Evolutionary conservation across 53 echinoderm and acorn worm genomes (phyloP).

Genomic region (Antedon mediterranea): DNA sequence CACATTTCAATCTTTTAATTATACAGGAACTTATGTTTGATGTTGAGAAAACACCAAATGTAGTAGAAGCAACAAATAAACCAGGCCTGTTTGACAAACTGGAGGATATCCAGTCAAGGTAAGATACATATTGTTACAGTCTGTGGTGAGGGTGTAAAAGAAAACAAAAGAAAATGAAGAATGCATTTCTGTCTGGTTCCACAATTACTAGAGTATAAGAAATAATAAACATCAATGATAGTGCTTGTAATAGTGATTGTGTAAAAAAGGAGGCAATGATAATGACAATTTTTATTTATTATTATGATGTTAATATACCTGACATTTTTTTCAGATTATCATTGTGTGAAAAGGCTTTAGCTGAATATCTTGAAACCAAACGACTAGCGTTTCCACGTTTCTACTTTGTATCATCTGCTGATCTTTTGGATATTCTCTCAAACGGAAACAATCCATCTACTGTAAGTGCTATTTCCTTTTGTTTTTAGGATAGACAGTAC

Average conservation of each 20-base stretch:
- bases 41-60: slow-evolving; percentile 89
- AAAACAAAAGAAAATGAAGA: no score
- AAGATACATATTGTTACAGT: background rate
- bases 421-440: slow-evolving; percentile 87
- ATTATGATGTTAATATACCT: no score
- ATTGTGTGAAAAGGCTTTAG: slow-evolving; percentile 94
- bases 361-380: slow-evolving; percentile 95
- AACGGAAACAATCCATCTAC: slow-evolving; percentile 80
- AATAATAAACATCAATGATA: no score
- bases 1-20: no score
- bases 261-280: no score
- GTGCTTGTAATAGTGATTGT: no score
- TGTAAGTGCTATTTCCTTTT: no score
- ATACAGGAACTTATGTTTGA: slow-evolving; percentile 64
- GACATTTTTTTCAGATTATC: slow-evolving; percentile 31
- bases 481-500: no score
- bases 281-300: background rate
- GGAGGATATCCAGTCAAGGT: slow-evolving; percentile 60
- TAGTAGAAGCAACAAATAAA: slow-evolving; percentile 90
- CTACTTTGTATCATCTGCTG: slow-evolving; percentile 98
- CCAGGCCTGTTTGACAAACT: slow-evolving; percentile 62
- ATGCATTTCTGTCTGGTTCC: no score
- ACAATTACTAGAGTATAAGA: no score
- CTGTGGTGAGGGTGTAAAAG: no score
- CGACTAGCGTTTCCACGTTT: slow-evolving; percentile 86